Conservation (phyloP, 1,140 invertebrate genomes). For the Drosophila sproati region DNA sequence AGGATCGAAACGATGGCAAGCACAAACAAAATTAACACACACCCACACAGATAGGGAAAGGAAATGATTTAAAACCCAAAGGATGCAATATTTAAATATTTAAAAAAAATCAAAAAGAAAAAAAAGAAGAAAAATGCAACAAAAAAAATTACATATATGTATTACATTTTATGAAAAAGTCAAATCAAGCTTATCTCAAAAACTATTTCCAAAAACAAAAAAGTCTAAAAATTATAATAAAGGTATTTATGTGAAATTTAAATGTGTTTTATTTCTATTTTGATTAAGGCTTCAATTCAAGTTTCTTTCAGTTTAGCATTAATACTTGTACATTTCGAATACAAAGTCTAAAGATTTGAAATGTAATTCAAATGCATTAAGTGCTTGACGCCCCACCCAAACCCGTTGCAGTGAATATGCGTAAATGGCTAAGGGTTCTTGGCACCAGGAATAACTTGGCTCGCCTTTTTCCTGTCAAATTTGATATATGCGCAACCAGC, state of each 20-base stretch:
- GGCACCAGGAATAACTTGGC: conserved; percentile 4
- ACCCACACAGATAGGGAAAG: conserved; percentile 21
- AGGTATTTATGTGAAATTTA: conserved; percentile 76
- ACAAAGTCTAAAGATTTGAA: too few relatives aligned
- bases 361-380: background rate
- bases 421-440: background rate
- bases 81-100: conserved; percentile 38
- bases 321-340: too few relatives aligned
- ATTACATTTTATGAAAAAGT: conserved; percentile 80
- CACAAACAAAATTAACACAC: conserved; percentile 39
- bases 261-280: conserved; percentile 19
- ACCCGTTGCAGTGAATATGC: background rate
- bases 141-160: conserved; percentile 57
- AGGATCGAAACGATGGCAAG: conserved; percentile 25
- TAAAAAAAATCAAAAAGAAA: conserved; percentile 18
- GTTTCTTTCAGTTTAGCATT: too few relatives aligned
- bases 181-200: conserved; percentile 80
- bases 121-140: conserved; percentile 28
- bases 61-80: conserved; percentile 19
- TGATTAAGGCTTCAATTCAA: too few relatives aligned
- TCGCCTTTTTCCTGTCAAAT: conserved; percentile 44
- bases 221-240: conserved; percentile 80
- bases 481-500: conserved; percentile 58
- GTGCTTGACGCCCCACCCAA: background rate
- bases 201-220: conserved; percentile 77